Evolutionary conservation across 2,888 invertebrate genomes (phyloP).

Genomic region (Muscina levida): DNA sequence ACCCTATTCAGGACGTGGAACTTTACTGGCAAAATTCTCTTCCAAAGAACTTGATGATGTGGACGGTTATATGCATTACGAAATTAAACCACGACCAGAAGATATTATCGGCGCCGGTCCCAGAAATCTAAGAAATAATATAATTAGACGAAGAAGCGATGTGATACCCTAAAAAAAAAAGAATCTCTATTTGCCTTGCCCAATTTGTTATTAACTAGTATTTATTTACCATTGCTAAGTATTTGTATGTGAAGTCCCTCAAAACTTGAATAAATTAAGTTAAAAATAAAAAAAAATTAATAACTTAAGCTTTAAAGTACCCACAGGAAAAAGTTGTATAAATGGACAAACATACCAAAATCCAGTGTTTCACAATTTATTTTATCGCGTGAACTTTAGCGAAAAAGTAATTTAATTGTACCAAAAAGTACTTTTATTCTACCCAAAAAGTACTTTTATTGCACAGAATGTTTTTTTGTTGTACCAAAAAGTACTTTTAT

Average conservation of each 20-base stretch:
- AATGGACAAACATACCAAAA: too few species aligned
- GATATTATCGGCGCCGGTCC: conserved; percentile 75
- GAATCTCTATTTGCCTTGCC: conserved; percentile 20
- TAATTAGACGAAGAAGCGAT: conserved; percentile 76
- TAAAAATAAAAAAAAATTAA: not conserved
- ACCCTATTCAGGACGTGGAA: conserved; percentile 88
- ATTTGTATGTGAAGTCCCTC: not conserved
- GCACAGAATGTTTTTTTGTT: too few species aligned
- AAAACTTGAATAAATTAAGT: conserved; percentile 11
- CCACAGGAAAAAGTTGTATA: not conserved
- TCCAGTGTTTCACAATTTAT: too few species aligned
- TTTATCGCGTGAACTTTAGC: too few species aligned
- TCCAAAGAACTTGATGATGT: conserved; percentile 94
- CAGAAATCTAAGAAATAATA: conserved; percentile 71
- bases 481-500: too few species aligned
- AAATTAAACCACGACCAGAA: conserved; percentile 81
- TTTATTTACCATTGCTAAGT: conserved; percentile 32
- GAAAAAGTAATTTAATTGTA: too few species aligned
- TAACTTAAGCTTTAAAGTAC: not conserved
- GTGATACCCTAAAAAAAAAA: conserved; percentile 72
- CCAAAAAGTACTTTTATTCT: too few species aligned
- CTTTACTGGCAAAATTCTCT: conserved; percentile 92
- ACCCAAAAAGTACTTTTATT: too few species aligned
- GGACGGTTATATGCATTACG: conserved; percentile 91
- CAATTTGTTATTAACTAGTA: conserved; percentile 22